Evolutionary conservation across 2,113 vertebrate genomes (phyloP).

Genomic region (Trogon melanurus): DNA sequence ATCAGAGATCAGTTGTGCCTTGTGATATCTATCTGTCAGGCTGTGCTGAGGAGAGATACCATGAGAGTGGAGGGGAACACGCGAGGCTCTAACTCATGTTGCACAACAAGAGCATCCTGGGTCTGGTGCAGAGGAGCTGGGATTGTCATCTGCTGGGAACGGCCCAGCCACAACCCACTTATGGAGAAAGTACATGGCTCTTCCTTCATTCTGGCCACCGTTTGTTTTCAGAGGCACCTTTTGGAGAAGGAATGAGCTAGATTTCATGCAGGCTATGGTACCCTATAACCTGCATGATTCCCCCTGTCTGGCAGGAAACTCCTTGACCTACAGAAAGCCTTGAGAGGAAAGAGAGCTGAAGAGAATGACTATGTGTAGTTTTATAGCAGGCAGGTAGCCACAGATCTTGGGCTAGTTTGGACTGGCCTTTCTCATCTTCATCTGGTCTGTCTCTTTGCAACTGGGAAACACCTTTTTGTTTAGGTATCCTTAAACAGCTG

Average conservation of each 20-base stretch:
- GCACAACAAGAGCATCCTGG: neutral
- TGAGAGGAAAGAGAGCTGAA: neutral
- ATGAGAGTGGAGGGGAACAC: fast-evolving
- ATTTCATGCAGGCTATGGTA: neutral
- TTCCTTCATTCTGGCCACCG: neutral
- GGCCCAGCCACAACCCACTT: neutral
- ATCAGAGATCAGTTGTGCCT: neutral
- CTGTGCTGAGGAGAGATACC: neutral
- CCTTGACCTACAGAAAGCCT: neutral
- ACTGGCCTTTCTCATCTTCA: fast-evolving
- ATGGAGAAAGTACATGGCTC: neutral
- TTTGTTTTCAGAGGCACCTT: neutral
- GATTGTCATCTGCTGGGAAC: neutral
- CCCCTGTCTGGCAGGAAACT: neutral
- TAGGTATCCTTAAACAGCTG: neutral
- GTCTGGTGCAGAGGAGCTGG: neutral
- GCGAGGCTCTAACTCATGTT: fast-evolving
- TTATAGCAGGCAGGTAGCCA: fast-evolving
- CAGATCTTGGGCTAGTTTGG: neutral
- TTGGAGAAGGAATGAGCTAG: neutral
- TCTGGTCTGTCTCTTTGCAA: neutral
- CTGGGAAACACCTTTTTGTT: neutral
- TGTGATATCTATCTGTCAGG: neutral
- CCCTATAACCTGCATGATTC: neutral
- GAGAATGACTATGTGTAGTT: neutral